phyloP scores from a whole-genome alignment of 2,113 vertebrate species.

The Microtus richardsoni region DNA sequence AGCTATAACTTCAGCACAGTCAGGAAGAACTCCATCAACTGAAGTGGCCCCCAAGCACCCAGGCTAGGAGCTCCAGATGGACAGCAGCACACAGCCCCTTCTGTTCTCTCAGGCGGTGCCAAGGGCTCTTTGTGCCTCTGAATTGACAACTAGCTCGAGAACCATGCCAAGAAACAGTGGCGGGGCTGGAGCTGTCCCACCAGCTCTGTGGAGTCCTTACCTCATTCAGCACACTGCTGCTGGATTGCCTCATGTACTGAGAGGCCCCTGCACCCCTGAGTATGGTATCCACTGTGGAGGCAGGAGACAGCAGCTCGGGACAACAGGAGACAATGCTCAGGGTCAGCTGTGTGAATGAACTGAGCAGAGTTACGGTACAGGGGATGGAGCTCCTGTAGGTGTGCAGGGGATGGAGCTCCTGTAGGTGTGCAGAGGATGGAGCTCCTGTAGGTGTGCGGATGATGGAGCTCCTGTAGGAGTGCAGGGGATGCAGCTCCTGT shows the following conservation, averaged over 20 bases:
- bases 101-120: not conserved
- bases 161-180: not conserved
- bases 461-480: not conserved
- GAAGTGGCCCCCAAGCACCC: not conserved
- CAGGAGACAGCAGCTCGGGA: not conserved
- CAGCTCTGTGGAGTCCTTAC: not conserved
- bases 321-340: not conserved
- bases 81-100: conserved; percentile 17
- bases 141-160: not conserved
- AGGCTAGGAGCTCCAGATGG: not conserved
- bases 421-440: no score
- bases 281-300: not conserved
- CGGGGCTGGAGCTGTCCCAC: not conserved
- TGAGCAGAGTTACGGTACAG: not conserved
- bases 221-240: not conserved
- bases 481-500: no score
- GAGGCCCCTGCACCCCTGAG: not conserved
- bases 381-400: not conserved
- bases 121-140: conserved; percentile 42
- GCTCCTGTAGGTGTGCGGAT: no score
- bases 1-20: fast-evolving
- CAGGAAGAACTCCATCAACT: not conserved
- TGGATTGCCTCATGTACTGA: not conserved
- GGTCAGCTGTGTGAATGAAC: not conserved
- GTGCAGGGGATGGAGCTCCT: not conserved